A percentile compares a stretch with the other conserved stretches of the same genome.
Evolutionary conservation across 2,888 invertebrate genomes (phyloP).

Genomic region (Malacosoma neustria): DNA sequence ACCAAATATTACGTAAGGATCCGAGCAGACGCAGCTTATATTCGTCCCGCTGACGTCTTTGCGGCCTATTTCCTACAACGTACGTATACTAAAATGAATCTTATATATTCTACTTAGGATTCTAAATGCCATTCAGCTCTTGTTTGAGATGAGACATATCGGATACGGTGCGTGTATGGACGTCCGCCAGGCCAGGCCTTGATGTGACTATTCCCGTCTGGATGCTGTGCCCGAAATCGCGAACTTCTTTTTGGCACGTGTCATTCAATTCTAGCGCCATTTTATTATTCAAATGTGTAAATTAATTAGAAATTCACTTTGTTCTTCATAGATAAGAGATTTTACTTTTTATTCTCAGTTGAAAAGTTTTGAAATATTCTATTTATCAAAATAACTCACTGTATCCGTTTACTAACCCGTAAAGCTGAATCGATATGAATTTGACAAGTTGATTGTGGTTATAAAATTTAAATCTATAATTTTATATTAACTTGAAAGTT

Average conservation of each 20-base stretch:
- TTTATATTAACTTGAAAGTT: too few species aligned
- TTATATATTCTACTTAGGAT: slow-evolving; percentile 39
- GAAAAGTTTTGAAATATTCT: too few species aligned
- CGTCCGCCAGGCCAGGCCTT: slow-evolving; percentile 66
- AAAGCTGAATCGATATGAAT: too few species aligned
- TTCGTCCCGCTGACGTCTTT: slow-evolving; percentile 33
- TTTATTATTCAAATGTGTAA: slow-evolving; percentile 20
- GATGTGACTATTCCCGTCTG: slow-evolving; percentile 72
- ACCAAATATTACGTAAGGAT: slow-evolving; percentile 64
- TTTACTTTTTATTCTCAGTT: too few species aligned
- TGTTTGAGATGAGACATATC: slow-evolving; percentile 39
- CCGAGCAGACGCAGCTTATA: slow-evolving; percentile 62
- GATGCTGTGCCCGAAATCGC: slow-evolving; percentile 49
- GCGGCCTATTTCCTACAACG: slow-evolving; percentile 28
- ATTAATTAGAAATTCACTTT: background rate
- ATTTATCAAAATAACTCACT: too few species aligned
- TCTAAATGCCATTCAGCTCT: slow-evolving; percentile 35
- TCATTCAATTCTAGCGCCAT: slow-evolving; percentile 50
- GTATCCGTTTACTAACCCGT: too few species aligned
- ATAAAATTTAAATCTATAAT: too few species aligned
- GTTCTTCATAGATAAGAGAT: too few species aligned
- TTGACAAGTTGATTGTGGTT: too few species aligned
- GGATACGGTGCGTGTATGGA: slow-evolving; percentile 42
- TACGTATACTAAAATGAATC: slow-evolving; percentile 31
- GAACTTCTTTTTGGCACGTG: slow-evolving; percentile 47